phyloP scores from a whole-genome alignment of 2,113 vertebrate species.

The Hippocampus zosterae region DNA sequence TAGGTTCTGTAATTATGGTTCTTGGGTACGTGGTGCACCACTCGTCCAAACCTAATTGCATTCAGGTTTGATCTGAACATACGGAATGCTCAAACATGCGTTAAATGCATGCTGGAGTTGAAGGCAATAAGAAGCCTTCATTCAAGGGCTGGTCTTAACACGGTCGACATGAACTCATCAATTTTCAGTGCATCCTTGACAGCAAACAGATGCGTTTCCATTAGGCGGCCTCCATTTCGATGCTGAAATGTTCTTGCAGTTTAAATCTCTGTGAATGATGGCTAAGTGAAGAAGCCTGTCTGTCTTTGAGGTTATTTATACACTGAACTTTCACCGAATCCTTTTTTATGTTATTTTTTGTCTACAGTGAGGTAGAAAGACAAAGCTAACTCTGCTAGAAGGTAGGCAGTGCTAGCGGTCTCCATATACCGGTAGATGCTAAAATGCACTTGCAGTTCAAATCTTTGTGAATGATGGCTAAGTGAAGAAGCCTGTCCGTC shows the following conservation, averaged over 20 bases:
- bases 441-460: neutral
- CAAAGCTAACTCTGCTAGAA: neutral
- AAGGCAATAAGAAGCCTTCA: constrained; percentile 24
- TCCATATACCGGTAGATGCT: too few relatives aligned
- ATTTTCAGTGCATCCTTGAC: too few relatives aligned
- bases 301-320: constrained; percentile 52
- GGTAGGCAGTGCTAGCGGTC: too few relatives aligned
- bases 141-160: constrained; percentile 39
- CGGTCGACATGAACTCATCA: too few relatives aligned
- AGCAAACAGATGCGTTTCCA: too few relatives aligned
- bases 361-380: constrained; percentile 6
- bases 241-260: too few relatives aligned
- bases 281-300: constrained; percentile 25
- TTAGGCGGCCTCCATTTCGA: too few relatives aligned
- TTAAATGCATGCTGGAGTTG: constrained; percentile 32
- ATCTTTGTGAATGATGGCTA: constrained; percentile 24
- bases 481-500: constrained; percentile 27
- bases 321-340: constrained; percentile 32
- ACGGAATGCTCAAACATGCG: constrained; percentile 13
- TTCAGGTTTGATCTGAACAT: constrained; percentile 46
- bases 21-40: neutral
- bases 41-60: constrained; percentile 32
- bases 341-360: constrained; percentile 14
- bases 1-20: too few relatives aligned
- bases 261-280: constrained; percentile 23